Base-by-base conservation (phyloP, 2,888 invertebrate genomes). In the Strigamia crassipes region DNA sequence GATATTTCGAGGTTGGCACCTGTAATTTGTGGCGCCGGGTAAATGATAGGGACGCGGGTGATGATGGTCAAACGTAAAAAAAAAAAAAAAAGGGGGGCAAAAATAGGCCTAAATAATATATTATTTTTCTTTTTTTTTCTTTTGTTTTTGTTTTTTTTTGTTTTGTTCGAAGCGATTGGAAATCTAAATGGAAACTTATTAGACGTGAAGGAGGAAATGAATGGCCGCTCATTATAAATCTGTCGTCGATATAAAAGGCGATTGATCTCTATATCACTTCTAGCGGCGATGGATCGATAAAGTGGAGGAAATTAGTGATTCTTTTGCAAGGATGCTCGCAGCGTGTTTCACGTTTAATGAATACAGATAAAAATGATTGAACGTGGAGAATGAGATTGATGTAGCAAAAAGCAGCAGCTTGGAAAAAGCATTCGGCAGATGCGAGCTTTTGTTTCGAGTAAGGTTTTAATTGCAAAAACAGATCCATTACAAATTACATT, bases 401-500 rank as follows among this genome's bases (percentile, higher is more conserved):
- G 66, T 27, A 23, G 66, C 8, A 23, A 3, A 34, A 66, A 66
- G 31, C 66, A 66, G 66, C 23, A 66, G 66, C 66, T 66, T 31
- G 31, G 31, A 10, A 23, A 66, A 66, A 6, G 66, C 12, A 23
- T 13, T 10, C 12, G 13, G 66, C 66, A 66, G 66, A 66, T 31
- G 66, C 66, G 66, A 9, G 23, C 31, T 31, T 66, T 66, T 66
- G 66, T 66, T 31, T 66, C 31, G 27, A 10, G 66, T 23, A 66
- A 23, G 12, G 15, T n/a, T 66, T 66, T 66, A 66, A 66, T 66
- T 66, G 66, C 66, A 66, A 51, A 51, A 51, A 66, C 66, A 66
- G 66, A 66, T 27, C 66, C 27, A 66, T 27, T 66, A 31, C 66
- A 66, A 66, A 66, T 66, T 27, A 66, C 66, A 66, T 51, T 51